phyloP scores from a whole-genome alignment of 1,140 invertebrate genomes.

The Acromyrmex heyeri region DNA sequence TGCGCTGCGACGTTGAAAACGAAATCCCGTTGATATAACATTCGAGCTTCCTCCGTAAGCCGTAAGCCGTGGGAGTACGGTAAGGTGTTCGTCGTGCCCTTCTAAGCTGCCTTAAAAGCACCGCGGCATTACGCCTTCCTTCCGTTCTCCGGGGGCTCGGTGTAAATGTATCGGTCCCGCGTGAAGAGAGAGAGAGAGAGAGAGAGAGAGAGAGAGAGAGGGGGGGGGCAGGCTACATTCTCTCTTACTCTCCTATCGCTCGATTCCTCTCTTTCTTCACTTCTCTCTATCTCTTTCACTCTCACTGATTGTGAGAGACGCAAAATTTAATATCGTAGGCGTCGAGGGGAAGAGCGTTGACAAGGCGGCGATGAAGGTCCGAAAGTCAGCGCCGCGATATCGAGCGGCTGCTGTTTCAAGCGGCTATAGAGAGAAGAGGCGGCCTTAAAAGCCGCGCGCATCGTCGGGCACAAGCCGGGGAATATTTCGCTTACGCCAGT shows the following conservation, averaged over 20 bases:
- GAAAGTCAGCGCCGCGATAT: slow-evolving; percentile 58
- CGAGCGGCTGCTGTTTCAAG: slow-evolving; percentile 56
- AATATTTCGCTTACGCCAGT: slow-evolving; percentile 61
- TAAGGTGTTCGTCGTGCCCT: slow-evolving; percentile 60
- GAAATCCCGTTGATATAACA: slow-evolving; percentile 64
- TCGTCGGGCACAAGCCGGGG: slow-evolving; percentile 47
- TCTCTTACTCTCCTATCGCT: slow-evolving; percentile 3
- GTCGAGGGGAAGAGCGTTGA: slow-evolving; percentile 44
- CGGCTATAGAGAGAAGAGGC: slow-evolving; percentile 45
- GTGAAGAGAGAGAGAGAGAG: slow-evolving; percentile 36
- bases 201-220: too few relatives aligned
- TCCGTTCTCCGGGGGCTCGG: slow-evolving; percentile 36
- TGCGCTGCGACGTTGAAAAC: slow-evolving; percentile 54
- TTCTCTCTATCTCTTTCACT: not conserved
- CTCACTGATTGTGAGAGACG: slow-evolving; percentile 24
- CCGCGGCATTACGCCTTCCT: slow-evolving; percentile 56
- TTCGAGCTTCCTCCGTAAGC: slow-evolving; percentile 50
- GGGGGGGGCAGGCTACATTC: not conserved
- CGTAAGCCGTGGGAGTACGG: slow-evolving; percentile 60
- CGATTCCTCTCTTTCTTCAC: not conserved
- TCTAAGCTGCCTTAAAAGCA: slow-evolving; percentile 64
- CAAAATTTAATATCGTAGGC: slow-evolving; percentile 61
- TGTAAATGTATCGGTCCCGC: slow-evolving; percentile 59
- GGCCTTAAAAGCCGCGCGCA: slow-evolving; percentile 54
- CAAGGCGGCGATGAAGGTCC: slow-evolving; percentile 57